These are phyloP conservation scores for Suillia variegata DNA, from an alignment of 2,888 invertebrate genomes.

Conservation along the genomic window DNA sequence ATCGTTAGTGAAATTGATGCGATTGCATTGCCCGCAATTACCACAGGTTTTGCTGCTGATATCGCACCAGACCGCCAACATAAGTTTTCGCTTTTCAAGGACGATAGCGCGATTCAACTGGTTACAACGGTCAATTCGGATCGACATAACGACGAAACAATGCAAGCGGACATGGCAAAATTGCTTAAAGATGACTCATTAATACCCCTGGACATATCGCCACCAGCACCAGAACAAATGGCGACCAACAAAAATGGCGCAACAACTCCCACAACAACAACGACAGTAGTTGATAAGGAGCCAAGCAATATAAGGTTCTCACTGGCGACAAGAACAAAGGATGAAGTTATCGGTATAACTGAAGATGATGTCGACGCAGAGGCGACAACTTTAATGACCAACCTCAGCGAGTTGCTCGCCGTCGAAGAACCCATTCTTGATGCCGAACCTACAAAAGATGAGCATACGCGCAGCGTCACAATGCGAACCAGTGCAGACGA, in stretches of 20 bases:
- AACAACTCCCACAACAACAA: background rate
- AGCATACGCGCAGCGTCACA: constrained; percentile 26
- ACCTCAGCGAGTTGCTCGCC: constrained; percentile 24
- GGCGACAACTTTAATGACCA: constrained; percentile 15
- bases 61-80: constrained; percentile 4
- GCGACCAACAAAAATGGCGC: constrained; percentile 12
- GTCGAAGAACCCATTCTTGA: constrained; percentile 22
- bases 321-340: constrained; percentile 9
- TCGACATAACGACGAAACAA: constrained; percentile 15
- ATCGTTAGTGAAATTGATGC: constrained; percentile 46
- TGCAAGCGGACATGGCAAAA: constrained; percentile 34
- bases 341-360: constrained; percentile 15
- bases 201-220: constrained; percentile 34
- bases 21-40: constrained; percentile 46
- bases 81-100: constrained; percentile 24
- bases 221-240: background rate
- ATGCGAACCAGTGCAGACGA: background rate
- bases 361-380: constrained; percentile 33
- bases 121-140: constrained; percentile 38
- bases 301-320: background rate
- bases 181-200: constrained; percentile 50
- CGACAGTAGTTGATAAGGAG: constrained; percentile 2
- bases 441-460: constrained; percentile 13
- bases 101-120: constrained; percentile 39
- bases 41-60: background rate